phyloP scores from a whole-genome alignment of 2,888 invertebrate genomes.

The Lottia gigantea region DNA sequence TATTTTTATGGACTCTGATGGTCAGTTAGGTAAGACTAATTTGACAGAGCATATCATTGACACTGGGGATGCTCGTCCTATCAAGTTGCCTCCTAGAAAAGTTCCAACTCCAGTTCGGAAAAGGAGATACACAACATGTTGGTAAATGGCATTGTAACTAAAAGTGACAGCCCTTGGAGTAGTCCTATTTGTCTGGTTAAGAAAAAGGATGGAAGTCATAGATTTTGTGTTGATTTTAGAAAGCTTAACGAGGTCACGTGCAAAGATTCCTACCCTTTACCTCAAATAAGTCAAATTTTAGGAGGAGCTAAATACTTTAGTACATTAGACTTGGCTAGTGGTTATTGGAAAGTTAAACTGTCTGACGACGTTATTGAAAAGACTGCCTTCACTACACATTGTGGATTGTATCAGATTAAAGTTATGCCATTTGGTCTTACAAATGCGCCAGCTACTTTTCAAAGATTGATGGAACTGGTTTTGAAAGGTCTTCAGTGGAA shows the following conservation, averaged over 20 bases:
- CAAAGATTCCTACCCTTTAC: background rate
- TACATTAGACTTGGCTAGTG: background rate
- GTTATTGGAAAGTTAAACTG: background rate
- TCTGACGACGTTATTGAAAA: background rate
- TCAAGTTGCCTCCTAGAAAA: background rate
- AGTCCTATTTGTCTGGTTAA: background rate
- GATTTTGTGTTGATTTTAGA: conserved; percentile 1
- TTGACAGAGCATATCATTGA: background rate
- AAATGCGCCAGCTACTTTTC: background rate
- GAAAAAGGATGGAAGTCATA: conserved; percentile 1
- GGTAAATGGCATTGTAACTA: background rate
- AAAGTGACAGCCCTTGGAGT: background rate
- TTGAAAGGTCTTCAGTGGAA: background rate
- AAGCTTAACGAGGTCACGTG: background rate
- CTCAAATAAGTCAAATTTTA: conserved; percentile 9
- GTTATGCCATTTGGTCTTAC: background rate
- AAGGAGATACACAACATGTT: background rate
- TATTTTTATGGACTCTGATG: background rate
- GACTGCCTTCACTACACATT: background rate
- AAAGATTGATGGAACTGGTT: conserved; percentile 1
- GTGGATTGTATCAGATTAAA: conserved; percentile 1
- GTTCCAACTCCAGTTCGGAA: background rate
- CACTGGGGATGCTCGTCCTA: background rate
- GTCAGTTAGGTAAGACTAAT: background rate
- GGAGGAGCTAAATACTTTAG: conserved; percentile 1